These are phyloP conservation scores for Anser brachyrhynchus DNA, from an alignment of 2,113 vertebrate species.

Conservation along the genomic window DNA sequence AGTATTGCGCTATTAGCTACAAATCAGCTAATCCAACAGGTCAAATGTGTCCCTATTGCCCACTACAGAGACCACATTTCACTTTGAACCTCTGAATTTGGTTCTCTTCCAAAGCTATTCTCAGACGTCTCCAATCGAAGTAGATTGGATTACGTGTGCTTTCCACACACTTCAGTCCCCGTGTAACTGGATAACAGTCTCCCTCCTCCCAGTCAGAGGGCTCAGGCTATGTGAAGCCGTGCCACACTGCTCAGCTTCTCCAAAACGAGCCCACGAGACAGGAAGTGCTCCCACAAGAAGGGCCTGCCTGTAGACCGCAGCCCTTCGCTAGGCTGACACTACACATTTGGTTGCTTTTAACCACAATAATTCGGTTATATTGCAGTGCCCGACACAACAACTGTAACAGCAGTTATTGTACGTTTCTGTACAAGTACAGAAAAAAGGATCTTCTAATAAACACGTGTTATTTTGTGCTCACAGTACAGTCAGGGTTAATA, in stretches of 20 bases:
- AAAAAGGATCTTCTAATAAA: not conserved
- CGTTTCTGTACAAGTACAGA: not conserved
- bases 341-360: not conserved
- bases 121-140: not conserved
- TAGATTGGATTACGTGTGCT: not conserved
- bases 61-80: not conserved
- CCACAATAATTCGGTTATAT: not conserved
- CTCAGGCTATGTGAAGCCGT: not conserved
- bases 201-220: not conserved
- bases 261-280: not conserved
- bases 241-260: not conserved
- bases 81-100: not conserved
- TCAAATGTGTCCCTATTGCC: not conserved
- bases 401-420: not conserved
- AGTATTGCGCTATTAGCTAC: not conserved
- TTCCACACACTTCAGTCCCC: not conserved
- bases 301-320: not conserved
- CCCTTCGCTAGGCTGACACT: not conserved
- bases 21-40: not conserved
- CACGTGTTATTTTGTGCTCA: not conserved
- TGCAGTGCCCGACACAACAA: not conserved
- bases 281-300: not conserved
- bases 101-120: conserved; percentile 26
- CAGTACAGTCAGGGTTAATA: not conserved
- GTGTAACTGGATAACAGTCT: not conserved